Evolutionary conservation across 2,888 invertebrate species (phyloP), one percentile per base, ranked within the genome.

Genomic region (Campaea margaritaria): DNA sequence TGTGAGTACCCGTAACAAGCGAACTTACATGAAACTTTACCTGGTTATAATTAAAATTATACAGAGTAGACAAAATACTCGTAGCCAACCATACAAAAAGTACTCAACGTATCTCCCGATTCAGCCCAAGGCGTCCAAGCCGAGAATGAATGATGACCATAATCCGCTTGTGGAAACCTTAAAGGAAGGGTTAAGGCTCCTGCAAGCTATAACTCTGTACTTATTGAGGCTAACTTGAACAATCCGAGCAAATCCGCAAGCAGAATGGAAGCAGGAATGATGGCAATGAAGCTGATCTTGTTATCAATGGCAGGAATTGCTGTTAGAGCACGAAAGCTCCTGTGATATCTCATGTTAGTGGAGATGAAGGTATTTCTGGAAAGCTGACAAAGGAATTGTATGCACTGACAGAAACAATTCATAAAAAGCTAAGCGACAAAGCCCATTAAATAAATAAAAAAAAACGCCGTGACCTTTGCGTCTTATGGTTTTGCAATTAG

Each of bases 101-200:
- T 70, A 79, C 69, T 69, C 72, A 71, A 79, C 79, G 82, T 75
- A 81, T 82, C 75, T 76, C 80, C 79, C 75, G 79, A 80, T 75
- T 75, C 63, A 64, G 86, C 89, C 85, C 67, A 66, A 70, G 86
- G 89, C 85, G 72, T 74, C 83, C 83, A 81, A 78, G 89, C 86
- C 87, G 86, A 86, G 88, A 85, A 89, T 91, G 91, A 91, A 82
- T 91, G 89, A 91, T 91, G 88, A 80, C 82, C 72, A 78, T 92
- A 91, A 92, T 91, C 91, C 89, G 86, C 89, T 89, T 87, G 89
- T 81, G 89, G 89, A 79, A 84, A 87, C 89, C 89, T 85, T 84
- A 89, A 90, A 82, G 87, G 85, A 89, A 89, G 89, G 90, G 90
- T 87, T 89, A 86, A 84, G 82, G 86, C 87, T 87, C 82, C 86